Conservation (phyloP, 2,113 vertebrate genomes). For the Nycticryphes semicollaris region DNA sequence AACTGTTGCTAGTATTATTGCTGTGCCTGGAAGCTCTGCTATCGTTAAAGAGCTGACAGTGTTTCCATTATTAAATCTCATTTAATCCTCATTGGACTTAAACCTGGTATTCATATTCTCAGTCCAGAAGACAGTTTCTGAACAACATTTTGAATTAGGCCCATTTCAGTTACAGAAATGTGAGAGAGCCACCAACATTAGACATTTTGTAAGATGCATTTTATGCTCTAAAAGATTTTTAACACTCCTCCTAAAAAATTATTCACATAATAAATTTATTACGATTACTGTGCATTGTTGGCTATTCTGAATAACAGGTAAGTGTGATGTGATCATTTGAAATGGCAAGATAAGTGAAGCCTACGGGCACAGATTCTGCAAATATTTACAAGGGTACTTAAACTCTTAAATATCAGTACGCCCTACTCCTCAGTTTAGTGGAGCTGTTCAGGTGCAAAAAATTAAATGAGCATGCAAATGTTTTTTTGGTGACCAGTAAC, state of each 20-base stretch:
- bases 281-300: background rate
- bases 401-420: background rate
- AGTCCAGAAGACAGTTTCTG: background rate
- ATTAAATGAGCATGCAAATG: background rate
- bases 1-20: constrained; percentile 36
- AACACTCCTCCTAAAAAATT: background rate
- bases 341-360: background rate
- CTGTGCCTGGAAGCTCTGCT: constrained; percentile 26
- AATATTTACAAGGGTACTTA: background rate
- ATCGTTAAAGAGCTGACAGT: constrained; percentile 21
- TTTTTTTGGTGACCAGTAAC: background rate
- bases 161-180: background rate
- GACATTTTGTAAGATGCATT: background rate
- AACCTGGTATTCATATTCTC: background rate
- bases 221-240: background rate
- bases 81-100: background rate
- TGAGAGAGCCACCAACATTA: background rate
- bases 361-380: background rate
- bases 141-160: background rate
- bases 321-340: background rate
- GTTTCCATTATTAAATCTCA: constrained; percentile 29
- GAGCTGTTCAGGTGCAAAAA: background rate
- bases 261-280: background rate
- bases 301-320: background rate
- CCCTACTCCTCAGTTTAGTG: background rate